Evolutionary conservation across 2,113 vertebrate species (phyloP), one percentile per base, ranked within the genome.

Genomic region (Takifugu flavidus): DNA sequence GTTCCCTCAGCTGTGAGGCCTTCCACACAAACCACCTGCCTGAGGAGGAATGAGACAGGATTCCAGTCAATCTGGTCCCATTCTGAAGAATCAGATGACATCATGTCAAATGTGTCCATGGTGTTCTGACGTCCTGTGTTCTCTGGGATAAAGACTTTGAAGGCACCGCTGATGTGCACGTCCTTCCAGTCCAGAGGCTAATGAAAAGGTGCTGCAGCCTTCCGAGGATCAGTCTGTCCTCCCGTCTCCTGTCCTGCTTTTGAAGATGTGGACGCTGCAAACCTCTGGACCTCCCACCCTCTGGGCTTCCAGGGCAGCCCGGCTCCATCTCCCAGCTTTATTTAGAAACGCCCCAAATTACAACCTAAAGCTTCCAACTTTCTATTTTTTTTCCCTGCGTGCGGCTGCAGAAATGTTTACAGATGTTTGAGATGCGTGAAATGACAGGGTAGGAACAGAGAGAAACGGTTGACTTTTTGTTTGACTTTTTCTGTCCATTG

Each of bases 321-420:
- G 72, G 83, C 66, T 69, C 79, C 39, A 50, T 31, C 79, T 74
- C 27, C 25, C 64, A 71, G 46, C 63, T 81, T 81, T 91, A 89
- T 91, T 88, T 92, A 88, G 81, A 88, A 53, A 8, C 50, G 59
- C 53, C 20, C 66, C 78, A 90, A 92, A 92, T 92, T 74, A 91
- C 79, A 91, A 87, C 62, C 75, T 84, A 20, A 10, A 53, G 34
- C 60, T 82, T 82, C 87, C 83, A 90, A 67, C 82, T 77, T 86
- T 90, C 89, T 91, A 91, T 90, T 91, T 90, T 85, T 25, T 77
- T 25, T 77, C 66, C 67, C 53, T 67, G 14, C 42, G 6, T 13
- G 83, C 54, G 81, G 82, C 71, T 45, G 3, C 62, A 77, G 68
- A 85, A 88, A 78, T 67, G 75, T 59, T 87, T 63, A 68, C 90